Conservation (phyloP, 2,113 vertebrate genomes). For the Geococcyx californianus region DNA sequence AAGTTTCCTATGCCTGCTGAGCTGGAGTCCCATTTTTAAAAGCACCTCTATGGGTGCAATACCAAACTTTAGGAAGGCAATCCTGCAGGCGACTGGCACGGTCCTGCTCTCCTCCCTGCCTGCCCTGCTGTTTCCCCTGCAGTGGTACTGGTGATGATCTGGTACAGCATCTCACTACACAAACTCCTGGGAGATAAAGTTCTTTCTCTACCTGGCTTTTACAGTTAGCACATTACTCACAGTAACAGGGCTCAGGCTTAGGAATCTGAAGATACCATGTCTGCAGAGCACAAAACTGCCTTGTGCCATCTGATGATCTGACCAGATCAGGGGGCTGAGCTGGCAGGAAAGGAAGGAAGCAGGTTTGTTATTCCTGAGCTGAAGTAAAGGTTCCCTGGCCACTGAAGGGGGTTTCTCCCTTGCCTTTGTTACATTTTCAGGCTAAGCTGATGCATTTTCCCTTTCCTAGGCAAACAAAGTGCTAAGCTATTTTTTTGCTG, state of each 20-base stretch:
- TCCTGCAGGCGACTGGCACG: neutral
- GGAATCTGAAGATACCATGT: neutral
- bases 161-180: neutral
- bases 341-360: neutral
- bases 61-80: neutral
- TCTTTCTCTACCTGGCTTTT: neutral
- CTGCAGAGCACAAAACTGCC: neutral
- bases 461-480: neutral
- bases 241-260: neutral
- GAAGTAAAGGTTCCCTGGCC: neutral
- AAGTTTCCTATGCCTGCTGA: neutral
- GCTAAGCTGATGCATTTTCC: neutral
- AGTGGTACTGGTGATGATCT: neutral
- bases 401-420: neutral
- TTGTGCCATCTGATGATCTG: neutral
- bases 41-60: no score
- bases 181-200: neutral
- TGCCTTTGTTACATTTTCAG: neutral
- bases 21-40: neutral
- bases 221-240: neutral
- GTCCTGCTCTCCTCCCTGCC: neutral
- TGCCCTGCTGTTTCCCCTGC: fast-evolving
- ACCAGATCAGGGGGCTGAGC: neutral
- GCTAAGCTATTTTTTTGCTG: neutral
- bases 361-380: neutral